Evolutionary conservation across 1,140 invertebrate genomes (phyloP).

Genomic region (Wiebesia pumilae): DNA sequence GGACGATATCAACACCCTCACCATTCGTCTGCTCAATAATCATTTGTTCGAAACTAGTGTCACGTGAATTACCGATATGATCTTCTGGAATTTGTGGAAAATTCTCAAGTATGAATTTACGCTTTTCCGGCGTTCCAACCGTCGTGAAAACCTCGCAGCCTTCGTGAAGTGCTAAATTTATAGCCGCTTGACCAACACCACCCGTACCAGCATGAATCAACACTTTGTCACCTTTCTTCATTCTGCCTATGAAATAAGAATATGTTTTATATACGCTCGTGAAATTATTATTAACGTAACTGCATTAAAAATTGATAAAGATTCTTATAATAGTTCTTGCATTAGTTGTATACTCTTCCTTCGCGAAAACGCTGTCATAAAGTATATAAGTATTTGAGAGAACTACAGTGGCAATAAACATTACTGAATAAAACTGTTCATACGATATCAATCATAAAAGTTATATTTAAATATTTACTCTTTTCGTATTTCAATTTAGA

Average conservation of each 20-base stretch:
- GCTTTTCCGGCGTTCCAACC: constrained; percentile 82
- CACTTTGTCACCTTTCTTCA: constrained; percentile 79
- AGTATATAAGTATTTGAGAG: no score
- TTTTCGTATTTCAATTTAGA: no score
- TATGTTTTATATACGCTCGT: background rate
- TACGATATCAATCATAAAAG: no score
- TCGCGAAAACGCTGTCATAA: no score
- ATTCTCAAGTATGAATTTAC: constrained; percentile 78
- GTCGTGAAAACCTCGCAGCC: constrained; percentile 84
- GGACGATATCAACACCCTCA: constrained; percentile 83
- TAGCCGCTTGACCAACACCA: constrained; percentile 88
- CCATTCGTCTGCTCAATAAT: constrained; percentile 79
- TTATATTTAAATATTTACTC: no score
- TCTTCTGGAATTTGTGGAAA: constrained; percentile 81
- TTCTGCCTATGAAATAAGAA: constrained; percentile 56
- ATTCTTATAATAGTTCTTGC: no score
- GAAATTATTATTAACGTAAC: background rate
- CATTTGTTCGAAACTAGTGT: constrained; percentile 82
- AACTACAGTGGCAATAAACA: no score
- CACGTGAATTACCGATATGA: constrained; percentile 84
- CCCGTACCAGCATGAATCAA: constrained; percentile 86
- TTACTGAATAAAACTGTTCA: no score
- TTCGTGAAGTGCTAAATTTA: constrained; percentile 79
- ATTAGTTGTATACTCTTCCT: no score
- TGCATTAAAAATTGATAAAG: no score